Evolutionary conservation across 2,888 invertebrate species (phyloP), one percentile per base, ranked within the genome.

Genomic region (Romanomermis culicivorax): DNA sequence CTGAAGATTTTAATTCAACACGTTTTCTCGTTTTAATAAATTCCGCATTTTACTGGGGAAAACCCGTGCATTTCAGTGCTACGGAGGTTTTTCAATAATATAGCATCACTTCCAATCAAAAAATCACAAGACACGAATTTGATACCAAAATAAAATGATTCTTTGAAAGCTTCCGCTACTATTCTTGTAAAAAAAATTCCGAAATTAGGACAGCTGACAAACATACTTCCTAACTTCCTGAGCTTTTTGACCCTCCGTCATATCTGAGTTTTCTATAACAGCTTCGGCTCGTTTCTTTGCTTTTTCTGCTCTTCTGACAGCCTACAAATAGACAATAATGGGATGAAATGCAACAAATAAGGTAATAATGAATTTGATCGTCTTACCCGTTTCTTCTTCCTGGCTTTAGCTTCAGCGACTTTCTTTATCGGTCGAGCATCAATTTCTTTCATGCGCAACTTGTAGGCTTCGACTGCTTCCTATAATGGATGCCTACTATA

Each of bases 371-470:
- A 36, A 11, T 36, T 36, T 36, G 36, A 30, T 27, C 7, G 3
- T 30, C n/a, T 29, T 59, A 83, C 81, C 60, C 87, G 82, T 71
- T 80, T 82, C 80, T 91, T 89, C 78, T 95, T 97, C 55, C 97
- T 80, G 0, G 89, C 88, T 73, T 89, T 95, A 0, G 97, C 97
- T 74, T 99, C 91, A 61, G 89, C 79, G 0, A 97, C 85, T 64
- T 97, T 97, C 74, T 95, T 97, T 58, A 95, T 89, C 17, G 97
- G 89, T 58, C 89, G 77, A 0, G 83, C 83, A 71, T 97, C 87
- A 42, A 97, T 79, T 61, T 88, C 91, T 62, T 71, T 72, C 63
- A 71, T 64, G 58, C 82, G 82, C 53, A 74, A 68, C 62, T 81
- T 80, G 69, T 93, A 93, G 65, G 88, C 84, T 43, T 83, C 79